Percentiles rank a stretch among this genome's conserved stretches.
Evolutionary conservation across 1,140 invertebrate species (phyloP).

Genomic region (Drosophila lini): DNA sequence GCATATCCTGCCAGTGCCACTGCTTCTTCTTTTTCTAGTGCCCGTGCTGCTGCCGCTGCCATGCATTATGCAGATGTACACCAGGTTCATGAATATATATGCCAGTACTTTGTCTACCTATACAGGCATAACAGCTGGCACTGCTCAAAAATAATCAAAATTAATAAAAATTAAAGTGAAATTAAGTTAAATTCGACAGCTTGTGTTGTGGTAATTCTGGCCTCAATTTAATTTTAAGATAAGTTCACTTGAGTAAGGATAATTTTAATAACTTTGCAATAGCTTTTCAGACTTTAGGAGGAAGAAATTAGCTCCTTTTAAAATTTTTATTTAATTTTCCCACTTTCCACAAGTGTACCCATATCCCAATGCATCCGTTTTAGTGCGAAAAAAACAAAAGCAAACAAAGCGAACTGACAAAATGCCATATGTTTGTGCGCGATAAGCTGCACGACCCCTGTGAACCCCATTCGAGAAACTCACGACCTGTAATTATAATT

Average conservation of each 20-base stretch:
- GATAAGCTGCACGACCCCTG: constrained; percentile 51
- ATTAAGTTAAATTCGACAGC: neutral
- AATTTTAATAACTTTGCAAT: neutral
- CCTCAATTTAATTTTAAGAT: neutral
- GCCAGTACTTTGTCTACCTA: constrained; percentile 68
- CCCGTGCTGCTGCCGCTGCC: constrained; percentile 45
- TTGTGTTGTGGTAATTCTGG: rapidly evolving
- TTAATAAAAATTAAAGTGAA: neutral
- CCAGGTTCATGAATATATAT: constrained; percentile 82
- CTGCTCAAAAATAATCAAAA: constrained; percentile 7
- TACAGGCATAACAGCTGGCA: constrained; percentile 4
- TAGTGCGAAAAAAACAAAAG: constrained; percentile 43
- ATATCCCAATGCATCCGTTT: constrained; percentile 11
- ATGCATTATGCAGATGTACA: constrained; percentile 81
- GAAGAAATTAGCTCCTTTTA: neutral
- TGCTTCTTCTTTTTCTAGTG: constrained; percentile 31
- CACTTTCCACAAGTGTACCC: constrained; percentile 13
- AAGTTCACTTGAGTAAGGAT: no score
- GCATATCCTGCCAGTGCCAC: constrained; percentile 67
- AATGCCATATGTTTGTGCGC: constrained; percentile 78
- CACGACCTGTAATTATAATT: constrained; percentile 77
- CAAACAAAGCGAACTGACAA: constrained; percentile 64
- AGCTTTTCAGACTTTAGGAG: neutral
- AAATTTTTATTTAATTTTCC: no score
- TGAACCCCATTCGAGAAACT: constrained; percentile 43